Evolutionary conservation across 2,888 invertebrate genomes (phyloP), one percentile per base, ranked within the genome.

Genomic region (Bruchidius siliquastri): DNA sequence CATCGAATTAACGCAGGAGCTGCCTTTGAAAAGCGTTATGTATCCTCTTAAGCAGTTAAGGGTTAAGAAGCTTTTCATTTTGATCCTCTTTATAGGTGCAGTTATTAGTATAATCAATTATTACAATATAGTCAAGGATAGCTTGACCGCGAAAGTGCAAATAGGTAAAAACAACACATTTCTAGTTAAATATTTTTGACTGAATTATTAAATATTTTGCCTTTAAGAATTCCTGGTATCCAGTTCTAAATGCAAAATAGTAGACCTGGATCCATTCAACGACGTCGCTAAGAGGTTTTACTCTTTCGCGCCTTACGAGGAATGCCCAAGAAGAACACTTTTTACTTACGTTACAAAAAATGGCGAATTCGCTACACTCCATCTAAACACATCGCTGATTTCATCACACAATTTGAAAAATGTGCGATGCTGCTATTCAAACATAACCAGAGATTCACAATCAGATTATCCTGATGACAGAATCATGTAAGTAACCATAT

Each of bases 371-470:
- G 75, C 78, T 20, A 79, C 74, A 10, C 73, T 83, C 71, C 77
- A 78, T 30, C 74, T 83, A 18, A 82, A 83, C 13, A 71, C 69
- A 75, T 49, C 78, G 77, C 74, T 77, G 18, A 68, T 81, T 20
- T 49, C 72, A 26, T 71, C 72, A n/a, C 86, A 86, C 75, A 81
- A 79, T 74, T 73, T 66, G 74, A 78, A 79, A 49, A 75, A 71
- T 75, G 73, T 81, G 22, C 73, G 32, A 8, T 82, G 82, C 76
- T 82, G 82, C 77, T 86, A 86, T 78, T 82, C 83, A 0, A 80
- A 83, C 73, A 80, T 87, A n/a, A 81, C 81, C 8, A 80, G 85
- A 71, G 13, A 49, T 26, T 71, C 67, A 8, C 76, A 76, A 73
- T 76, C 71, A 20, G 72, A 74, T 20, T 75, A 78, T 75, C 83